phyloP scores from a whole-genome alignment of 1,140 invertebrate species.

The Sycobia sp. region DNA sequence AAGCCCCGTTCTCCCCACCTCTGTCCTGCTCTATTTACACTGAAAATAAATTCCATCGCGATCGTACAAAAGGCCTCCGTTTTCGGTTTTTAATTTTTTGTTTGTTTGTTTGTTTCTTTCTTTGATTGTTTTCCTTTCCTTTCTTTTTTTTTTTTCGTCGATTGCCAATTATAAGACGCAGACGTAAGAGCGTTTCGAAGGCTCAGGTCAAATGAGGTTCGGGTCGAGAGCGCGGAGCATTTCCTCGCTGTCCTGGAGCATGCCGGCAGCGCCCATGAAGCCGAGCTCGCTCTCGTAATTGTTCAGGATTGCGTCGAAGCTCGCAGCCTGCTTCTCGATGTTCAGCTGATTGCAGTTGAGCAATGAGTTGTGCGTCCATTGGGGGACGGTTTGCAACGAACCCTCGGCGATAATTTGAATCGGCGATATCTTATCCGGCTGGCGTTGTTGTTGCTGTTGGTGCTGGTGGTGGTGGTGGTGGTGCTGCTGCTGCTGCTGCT shows the following conservation, averaged over 20 bases:
- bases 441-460: too few relatives aligned
- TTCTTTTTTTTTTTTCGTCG: too few relatives aligned
- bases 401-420: constrained; percentile 10
- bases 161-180: background rate
- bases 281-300: constrained; percentile 3
- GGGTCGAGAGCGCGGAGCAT: constrained; percentile 35
- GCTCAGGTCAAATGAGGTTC: constrained; percentile 40
- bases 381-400: constrained; percentile 25
- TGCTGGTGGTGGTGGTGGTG: too few relatives aligned
- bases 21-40: background rate
- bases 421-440: background rate
- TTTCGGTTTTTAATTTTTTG: too few relatives aligned
- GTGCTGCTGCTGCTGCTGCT: too few relatives aligned
- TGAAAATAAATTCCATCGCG: too few relatives aligned
- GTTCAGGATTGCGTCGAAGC: background rate
- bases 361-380: constrained; percentile 31
- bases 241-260: constrained; percentile 10
- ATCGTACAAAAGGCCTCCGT: constrained; percentile 18
- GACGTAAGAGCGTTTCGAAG: too few relatives aligned
- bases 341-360: background rate
- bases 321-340: background rate
- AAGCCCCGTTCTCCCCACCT: too few relatives aligned
- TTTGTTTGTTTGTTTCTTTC: too few relatives aligned
- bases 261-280: background rate
- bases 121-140: too few relatives aligned